phyloP scores from a whole-genome alignment of 2,113 vertebrate species.

The Sebastes fasciatus region DNA sequence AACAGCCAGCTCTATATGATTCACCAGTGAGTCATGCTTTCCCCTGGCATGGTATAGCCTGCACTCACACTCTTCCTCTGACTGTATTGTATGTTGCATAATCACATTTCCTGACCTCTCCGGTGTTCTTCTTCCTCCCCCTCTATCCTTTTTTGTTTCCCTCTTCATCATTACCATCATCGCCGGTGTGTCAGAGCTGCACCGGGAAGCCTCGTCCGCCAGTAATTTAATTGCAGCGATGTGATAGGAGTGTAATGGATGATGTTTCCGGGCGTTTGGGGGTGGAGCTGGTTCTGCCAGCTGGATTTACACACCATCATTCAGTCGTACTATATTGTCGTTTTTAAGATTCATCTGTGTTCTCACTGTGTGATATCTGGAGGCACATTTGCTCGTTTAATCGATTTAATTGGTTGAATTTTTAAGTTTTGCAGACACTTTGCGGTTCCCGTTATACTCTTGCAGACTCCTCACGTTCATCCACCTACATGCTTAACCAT shows the following conservation, averaged over 20 bases:
- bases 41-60: slow-evolving; percentile 14
- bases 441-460: background rate
- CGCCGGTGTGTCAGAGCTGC: slow-evolving; percentile 26
- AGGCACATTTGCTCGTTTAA: no score
- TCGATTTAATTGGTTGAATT: no score
- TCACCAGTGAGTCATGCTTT: slow-evolving; percentile 60
- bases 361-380: background rate
- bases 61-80: background rate
- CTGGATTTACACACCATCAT: slow-evolving; percentile 10
- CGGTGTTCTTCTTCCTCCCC: slow-evolving; percentile 27
- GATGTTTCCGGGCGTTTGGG: slow-evolving; percentile 27
- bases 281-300: background rate
- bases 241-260: slow-evolving; percentile 43
- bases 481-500: slow-evolving; percentile 32
- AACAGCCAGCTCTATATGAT: slow-evolving; percentile 17
- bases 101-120: slow-evolving; percentile 56
- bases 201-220: slow-evolving; percentile 3
- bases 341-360: background rate
- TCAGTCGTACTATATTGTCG: background rate
- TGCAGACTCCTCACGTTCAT: slow-evolving; percentile 12
- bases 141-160: slow-evolving; percentile 2
- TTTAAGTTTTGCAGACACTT: slow-evolving; percentile 8
- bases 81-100: slow-evolving; percentile 39
- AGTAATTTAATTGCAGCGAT: slow-evolving; percentile 57
- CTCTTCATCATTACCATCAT: slow-evolving; percentile 34